phyloP scores from a whole-genome alignment of 2,888 invertebrate genomes.

The Oligia latruncula region DNA sequence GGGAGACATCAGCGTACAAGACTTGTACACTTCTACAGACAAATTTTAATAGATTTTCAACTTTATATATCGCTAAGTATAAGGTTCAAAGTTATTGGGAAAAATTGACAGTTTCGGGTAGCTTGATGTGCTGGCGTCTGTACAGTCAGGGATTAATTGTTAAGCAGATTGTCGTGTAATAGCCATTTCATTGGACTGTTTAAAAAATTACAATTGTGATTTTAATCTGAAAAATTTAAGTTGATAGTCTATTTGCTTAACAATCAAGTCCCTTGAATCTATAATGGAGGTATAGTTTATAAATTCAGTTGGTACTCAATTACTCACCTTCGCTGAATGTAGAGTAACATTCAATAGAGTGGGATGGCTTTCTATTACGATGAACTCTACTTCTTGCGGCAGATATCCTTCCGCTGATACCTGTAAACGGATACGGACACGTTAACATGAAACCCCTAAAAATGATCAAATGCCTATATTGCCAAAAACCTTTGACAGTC shows the following conservation, averaged over 20 bases:
- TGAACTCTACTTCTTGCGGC: conserved; percentile 95
- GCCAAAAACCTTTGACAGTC: background rate
- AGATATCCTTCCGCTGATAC: conserved; percentile 96
- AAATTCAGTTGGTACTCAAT: background rate
- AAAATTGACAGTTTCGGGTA: too few species aligned
- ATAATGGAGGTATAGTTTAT: background rate
- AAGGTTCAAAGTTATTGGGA: too few species aligned
- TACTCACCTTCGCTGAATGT: conserved; percentile 93
- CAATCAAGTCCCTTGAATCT: background rate
- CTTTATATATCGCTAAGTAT: too few species aligned
- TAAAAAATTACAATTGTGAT: background rate
- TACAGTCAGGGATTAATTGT: background rate
- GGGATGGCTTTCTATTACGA: conserved; percentile 96
- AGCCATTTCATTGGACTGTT: background rate
- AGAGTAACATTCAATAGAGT: conserved; percentile 96
- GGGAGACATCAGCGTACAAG: background rate
- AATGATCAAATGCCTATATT: too few species aligned
- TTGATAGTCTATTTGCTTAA: background rate
- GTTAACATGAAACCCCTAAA: too few species aligned
- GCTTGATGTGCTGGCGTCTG: too few species aligned
- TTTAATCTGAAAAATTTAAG: background rate
- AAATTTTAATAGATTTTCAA: too few species aligned
- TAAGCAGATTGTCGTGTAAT: background rate
- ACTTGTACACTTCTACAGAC: background rate
- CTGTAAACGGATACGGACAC: conserved; percentile 81